These are phyloP conservation scores for Mobula hypostoma DNA, from an alignment of 2,113 vertebrate species.

Conservation along the genomic window DNA sequence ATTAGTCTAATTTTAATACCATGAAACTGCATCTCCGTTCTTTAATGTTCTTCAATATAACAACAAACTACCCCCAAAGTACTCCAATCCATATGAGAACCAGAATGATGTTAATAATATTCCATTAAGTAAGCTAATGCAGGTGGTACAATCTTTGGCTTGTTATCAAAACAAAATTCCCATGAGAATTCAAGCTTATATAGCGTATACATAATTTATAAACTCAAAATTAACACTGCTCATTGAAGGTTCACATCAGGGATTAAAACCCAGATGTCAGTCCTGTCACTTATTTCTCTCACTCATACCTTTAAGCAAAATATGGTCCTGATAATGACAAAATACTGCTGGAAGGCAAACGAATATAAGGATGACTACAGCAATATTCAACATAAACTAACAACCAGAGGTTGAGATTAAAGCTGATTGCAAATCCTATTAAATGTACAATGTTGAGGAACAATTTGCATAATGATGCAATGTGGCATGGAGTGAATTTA, in stretches of 20 bases:
- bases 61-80: neutral
- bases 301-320: neutral
- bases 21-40: neutral
- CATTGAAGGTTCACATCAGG: neutral
- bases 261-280: neutral
- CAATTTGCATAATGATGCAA: neutral
- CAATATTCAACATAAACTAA: neutral
- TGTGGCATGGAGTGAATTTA: neutral
- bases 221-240: neutral
- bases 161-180: neutral
- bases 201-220: neutral
- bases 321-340: neutral
- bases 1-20: neutral
- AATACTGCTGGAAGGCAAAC: slow-evolving; percentile 2
- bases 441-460: neutral
- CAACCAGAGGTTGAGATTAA: neutral
- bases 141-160: neutral
- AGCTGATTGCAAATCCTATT: neutral
- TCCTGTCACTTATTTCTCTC: neutral
- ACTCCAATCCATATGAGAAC: neutral
- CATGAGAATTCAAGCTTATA: neutral
- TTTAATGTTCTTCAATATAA: neutral
- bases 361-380: neutral
- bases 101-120: neutral
- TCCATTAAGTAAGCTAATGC: neutral